Percentiles rank a stretch among this genome's conserved stretches.
These are phyloP conservation scores for Champsocephalus gunnari DNA, from an alignment of 2,797 vertebrate species.

Conservation along the genomic window DNA sequence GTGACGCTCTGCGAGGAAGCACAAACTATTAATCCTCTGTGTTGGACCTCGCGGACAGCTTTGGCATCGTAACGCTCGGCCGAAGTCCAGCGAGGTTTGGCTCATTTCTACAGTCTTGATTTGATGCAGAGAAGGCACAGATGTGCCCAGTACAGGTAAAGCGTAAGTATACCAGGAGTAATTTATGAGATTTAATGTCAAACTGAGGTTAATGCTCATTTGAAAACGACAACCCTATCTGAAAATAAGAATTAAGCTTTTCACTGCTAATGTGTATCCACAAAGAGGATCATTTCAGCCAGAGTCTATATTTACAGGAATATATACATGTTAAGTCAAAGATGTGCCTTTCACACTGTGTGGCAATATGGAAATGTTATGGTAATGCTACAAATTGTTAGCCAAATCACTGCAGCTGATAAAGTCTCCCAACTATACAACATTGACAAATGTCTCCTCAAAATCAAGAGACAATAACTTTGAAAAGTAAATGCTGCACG, in stretches of 20 bases:
- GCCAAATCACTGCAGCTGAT: background rate
- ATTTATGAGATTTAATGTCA: conserved; percentile 36
- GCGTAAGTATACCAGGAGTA: conserved; percentile 17
- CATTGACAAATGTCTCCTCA: background rate
- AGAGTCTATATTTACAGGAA: background rate
- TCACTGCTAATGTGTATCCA: conserved; percentile 23
- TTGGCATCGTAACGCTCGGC: conserved; percentile 58
- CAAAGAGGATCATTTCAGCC: background rate
- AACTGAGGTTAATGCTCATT: conserved; percentile 36
- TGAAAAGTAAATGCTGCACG: background rate
- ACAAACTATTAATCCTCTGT: conserved; percentile 60
- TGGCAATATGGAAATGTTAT: background rate
- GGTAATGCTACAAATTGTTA: background rate
- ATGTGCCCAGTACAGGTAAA: conserved; percentile 32
- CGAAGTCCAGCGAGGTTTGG: conserved; percentile 67
- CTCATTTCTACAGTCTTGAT: conserved; percentile 59
- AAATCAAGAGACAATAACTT: background rate
- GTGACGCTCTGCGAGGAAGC: conserved; percentile 44
- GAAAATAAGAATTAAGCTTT: conserved; percentile 43
- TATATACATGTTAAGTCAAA: background rate
- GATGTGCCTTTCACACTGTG: background rate
- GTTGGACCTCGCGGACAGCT: conserved; percentile 59
- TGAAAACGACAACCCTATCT: conserved; percentile 10
- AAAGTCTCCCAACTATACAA: background rate
- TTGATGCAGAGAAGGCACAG: conserved; percentile 60